These are phyloP conservation scores for Marcusenius ussheri DNA, from an alignment of 2,113 vertebrate species.

Conservation along the genomic window DNA sequence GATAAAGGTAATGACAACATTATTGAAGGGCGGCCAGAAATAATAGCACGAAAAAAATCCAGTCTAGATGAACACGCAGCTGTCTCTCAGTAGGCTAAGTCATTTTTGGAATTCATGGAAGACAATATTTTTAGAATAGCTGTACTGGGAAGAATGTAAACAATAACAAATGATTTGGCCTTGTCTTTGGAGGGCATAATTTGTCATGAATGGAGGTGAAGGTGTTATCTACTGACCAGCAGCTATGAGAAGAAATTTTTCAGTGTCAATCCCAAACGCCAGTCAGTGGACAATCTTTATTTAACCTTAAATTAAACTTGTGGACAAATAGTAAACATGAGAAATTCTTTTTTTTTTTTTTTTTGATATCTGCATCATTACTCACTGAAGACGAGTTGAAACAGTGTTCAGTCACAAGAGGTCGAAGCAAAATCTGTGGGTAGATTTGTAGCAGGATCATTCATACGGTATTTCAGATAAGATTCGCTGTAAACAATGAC, in stretches of 20 bases:
- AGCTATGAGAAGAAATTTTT: background rate
- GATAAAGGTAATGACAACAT: background rate
- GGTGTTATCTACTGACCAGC: background rate
- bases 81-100: background rate
- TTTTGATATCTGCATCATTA: background rate
- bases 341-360: background rate
- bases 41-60: background rate
- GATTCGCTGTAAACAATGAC: background rate
- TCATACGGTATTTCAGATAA: background rate
- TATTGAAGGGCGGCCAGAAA: background rate
- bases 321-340: background rate
- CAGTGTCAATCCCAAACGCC: background rate
- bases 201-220: background rate
- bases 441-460: background rate
- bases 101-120: background rate
- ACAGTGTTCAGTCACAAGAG: background rate
- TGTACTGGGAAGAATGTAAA: background rate
- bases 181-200: background rate
- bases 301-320: background rate
- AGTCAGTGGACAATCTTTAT: background rate
- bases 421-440: background rate
- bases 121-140: background rate
- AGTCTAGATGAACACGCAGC: background rate
- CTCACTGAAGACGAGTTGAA: background rate
- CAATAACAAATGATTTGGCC: background rate